Evolutionary conservation across 2,797 vertebrate genomes (phyloP).

Genomic region (Capromys pilorides): DNA sequence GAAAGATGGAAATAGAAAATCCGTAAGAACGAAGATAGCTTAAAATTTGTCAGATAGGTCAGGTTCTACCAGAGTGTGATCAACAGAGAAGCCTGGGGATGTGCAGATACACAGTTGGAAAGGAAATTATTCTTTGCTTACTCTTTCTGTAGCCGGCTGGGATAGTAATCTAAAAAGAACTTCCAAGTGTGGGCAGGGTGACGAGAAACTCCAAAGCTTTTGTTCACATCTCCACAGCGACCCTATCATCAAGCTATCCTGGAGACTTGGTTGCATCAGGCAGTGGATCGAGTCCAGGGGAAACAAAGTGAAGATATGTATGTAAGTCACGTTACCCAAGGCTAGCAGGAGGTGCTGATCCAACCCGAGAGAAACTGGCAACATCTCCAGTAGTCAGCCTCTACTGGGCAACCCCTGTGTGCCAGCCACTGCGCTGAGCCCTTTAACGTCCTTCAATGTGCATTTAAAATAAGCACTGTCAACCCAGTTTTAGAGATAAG

Average conservation of each 20-base stretch:
- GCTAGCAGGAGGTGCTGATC: not conserved
- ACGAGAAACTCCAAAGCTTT: not conserved
- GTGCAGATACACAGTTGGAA: not conserved
- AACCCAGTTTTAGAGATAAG: slow-evolving; percentile 20
- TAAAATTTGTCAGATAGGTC: not conserved
- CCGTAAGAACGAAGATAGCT: not conserved
- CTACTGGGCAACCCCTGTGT: not conserved
- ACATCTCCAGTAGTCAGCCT: not conserved
- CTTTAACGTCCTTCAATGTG: not conserved
- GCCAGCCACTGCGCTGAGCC: not conserved
- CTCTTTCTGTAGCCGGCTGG: not conserved
- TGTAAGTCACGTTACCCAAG: not conserved
- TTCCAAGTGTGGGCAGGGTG: not conserved
- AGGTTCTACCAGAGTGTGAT: not conserved
- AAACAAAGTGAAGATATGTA: not conserved
- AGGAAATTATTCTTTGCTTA: not conserved
- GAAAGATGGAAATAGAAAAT: slow-evolving; percentile 33
- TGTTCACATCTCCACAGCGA: not conserved
- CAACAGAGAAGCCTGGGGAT: not conserved
- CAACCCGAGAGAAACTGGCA: not conserved
- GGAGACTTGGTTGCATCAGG: not conserved
- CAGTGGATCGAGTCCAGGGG: not conserved
- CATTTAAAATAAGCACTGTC: not conserved
- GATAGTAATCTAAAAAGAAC: slow-evolving; percentile 16
- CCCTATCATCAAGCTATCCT: not conserved